Evolutionary conservation across 2,113 vertebrate genomes (phyloP).

Genomic region (Eurystomus gularis): DNA sequence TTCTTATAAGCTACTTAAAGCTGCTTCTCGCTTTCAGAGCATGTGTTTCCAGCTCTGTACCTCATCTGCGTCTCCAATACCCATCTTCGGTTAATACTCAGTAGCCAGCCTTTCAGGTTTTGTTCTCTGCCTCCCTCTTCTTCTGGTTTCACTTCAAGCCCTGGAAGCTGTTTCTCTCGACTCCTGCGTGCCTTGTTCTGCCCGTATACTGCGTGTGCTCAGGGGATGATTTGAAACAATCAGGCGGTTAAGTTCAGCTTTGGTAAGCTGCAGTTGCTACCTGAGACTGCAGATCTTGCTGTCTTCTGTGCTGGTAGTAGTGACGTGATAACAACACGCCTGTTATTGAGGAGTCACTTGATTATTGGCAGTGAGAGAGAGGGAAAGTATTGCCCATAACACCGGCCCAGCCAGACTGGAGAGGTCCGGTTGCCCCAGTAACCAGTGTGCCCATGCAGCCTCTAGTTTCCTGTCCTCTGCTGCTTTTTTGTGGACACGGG

Average conservation of each 20-base stretch:
- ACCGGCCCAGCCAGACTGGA: not conserved
- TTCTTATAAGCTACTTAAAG: not conserved
- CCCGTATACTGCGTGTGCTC: fast-evolving
- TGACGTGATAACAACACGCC: not conserved
- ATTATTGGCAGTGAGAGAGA: not conserved
- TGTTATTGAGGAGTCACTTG: fast-evolving
- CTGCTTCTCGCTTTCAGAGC: not conserved
- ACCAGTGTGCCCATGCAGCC: not conserved
- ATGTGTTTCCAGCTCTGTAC: fast-evolving
- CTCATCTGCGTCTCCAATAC: not conserved
- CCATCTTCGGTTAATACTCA: not conserved
- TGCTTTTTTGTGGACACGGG: not conserved
- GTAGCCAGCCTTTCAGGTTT: not conserved
- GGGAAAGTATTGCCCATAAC: fast-evolving
- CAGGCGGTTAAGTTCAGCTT: not conserved
- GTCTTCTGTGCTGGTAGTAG: not conserved
- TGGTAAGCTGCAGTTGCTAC: not conserved
- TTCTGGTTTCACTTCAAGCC: not conserved
- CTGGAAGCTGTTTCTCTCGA: not conserved
- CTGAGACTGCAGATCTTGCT: not conserved
- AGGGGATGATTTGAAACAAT: not conserved
- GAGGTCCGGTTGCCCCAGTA: not conserved
- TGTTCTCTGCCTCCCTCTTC: not conserved
- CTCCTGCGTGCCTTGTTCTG: not conserved
- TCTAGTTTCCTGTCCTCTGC: not conserved